Evolutionary conservation across 1,140 invertebrate genomes (phyloP).

Genomic region (Nymphalis io): DNA sequence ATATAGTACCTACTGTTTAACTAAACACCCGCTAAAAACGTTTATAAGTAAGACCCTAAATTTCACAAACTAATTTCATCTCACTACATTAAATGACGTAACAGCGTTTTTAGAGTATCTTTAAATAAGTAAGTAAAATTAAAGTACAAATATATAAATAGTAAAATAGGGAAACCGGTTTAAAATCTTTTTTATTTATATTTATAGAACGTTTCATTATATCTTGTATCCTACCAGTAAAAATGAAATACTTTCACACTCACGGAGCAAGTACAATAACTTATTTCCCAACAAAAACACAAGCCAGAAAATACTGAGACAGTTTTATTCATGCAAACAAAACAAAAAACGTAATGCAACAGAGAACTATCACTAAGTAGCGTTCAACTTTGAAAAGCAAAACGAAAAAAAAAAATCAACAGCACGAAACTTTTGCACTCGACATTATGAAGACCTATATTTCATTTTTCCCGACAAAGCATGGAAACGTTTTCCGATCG

Average conservation of each 20-base stretch:
- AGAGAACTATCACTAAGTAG: slow-evolving; percentile 27
- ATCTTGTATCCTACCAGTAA: slow-evolving; percentile 4
- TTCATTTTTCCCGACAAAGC: slow-evolving; percentile 20
- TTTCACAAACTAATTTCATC: too few species aligned
- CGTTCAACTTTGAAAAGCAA: slow-evolving; percentile 21
- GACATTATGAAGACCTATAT: slow-evolving; percentile 28
- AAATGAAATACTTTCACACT: slow-evolving; percentile 9
- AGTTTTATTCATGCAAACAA: slow-evolving; percentile 19
- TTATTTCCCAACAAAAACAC: slow-evolving; percentile 10
- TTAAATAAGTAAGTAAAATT: too few species aligned
- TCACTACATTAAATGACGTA: too few species aligned
- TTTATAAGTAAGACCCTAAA: too few species aligned
- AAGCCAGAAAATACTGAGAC: neutral
- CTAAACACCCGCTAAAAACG: too few species aligned
- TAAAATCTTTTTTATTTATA: neutral
- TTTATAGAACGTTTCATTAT: neutral
- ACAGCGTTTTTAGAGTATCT: too few species aligned
- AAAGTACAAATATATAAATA: too few species aligned
- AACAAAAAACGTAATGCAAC: neutral
- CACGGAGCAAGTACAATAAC: neutral
- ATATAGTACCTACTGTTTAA: too few species aligned
- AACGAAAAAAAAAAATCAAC: slow-evolving; percentile 10
- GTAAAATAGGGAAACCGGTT: too few species aligned
- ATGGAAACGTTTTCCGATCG: slow-evolving; percentile 25
- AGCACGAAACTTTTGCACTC: slow-evolving; percentile 24